Percentiles rank a stretch among this genome's conserved stretches.
phyloP scores from a whole-genome alignment of 2,113 vertebrate genomes.

The Rostratula benghalensis region DNA sequence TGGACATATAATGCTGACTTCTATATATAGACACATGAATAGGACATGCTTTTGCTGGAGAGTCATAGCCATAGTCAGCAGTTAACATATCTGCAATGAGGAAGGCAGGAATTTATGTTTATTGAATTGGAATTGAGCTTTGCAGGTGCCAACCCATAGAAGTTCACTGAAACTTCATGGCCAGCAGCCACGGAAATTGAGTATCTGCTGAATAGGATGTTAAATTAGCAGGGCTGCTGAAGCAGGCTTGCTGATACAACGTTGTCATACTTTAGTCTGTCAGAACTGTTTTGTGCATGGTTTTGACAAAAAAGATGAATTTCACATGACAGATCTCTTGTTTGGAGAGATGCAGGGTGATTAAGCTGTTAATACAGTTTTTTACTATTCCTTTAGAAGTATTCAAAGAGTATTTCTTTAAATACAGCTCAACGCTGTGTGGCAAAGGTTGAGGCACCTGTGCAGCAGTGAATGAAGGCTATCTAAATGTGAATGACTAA shows the following conservation, averaged over 20 bases:
- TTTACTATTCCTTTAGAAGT: slow-evolving; percentile 44
- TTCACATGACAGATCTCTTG: slow-evolving; percentile 37
- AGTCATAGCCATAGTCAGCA: not conserved
- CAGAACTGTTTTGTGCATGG: slow-evolving; percentile 38
- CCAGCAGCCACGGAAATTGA: slow-evolving; percentile 55
- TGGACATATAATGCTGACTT: not conserved
- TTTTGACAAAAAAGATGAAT: slow-evolving; percentile 40
- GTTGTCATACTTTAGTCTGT: slow-evolving; percentile 51
- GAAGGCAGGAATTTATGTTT: slow-evolving; percentile 53
- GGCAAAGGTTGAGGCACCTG: slow-evolving; percentile 72
- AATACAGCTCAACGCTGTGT: slow-evolving; percentile 41
- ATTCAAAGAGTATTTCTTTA: slow-evolving; percentile 60
- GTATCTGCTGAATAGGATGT: slow-evolving; percentile 73
- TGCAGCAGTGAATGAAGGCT: slow-evolving; percentile 62
- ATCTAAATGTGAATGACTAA: slow-evolving; percentile 71
- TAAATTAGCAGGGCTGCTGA: slow-evolving; percentile 65
- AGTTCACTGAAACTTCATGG: slow-evolving; percentile 50
- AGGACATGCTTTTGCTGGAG: not conserved
- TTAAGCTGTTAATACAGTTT: slow-evolving; percentile 48
- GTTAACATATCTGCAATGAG: slow-evolving; percentile 11
- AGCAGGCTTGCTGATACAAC: slow-evolving; percentile 56
- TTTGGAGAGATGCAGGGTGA: slow-evolving; percentile 24
- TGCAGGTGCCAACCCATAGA: slow-evolving; percentile 63
- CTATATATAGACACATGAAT: slow-evolving; percentile 12
- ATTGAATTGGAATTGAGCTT: slow-evolving; percentile 45